Conservation (phyloP, 2,113 vertebrate genomes). For the Benitochromis conjunctus region DNA sequence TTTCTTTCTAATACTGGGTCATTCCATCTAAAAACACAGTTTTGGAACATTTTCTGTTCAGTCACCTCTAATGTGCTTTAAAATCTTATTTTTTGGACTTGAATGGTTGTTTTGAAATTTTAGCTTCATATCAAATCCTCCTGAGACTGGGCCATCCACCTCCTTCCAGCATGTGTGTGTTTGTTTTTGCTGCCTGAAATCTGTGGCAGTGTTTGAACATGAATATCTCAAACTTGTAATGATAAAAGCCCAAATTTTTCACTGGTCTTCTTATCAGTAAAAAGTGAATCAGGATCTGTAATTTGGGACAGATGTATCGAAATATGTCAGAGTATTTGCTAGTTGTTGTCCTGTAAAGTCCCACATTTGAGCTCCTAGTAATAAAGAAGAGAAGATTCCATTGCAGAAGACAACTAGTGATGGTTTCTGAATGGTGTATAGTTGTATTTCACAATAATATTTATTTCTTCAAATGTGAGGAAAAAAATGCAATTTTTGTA, state of each 20-base stretch:
- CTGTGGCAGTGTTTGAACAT: neutral
- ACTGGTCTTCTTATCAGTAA: too few relatives aligned
- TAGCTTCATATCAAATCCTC: neutral
- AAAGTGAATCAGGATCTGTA: fast-evolving
- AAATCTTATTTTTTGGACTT: neutral
- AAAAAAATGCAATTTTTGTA: neutral
- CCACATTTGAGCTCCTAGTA: neutral
- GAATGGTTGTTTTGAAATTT: fast-evolving
- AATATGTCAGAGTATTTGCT: neutral
- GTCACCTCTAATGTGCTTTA: neutral
- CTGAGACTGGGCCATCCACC: neutral
- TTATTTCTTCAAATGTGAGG: neutral
- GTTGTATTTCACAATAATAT: neutral
- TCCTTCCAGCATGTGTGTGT: neutral
- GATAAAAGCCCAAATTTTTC: neutral
- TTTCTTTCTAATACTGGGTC: neutral
- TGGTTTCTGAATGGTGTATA: neutral
- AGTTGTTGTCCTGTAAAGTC: neutral
- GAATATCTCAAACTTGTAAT: neutral
- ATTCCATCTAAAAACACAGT: neutral
- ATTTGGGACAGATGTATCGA: neutral
- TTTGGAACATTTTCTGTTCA: neutral
- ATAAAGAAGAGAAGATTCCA: neutral
- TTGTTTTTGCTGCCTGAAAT: neutral
- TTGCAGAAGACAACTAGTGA: fast-evolving